phyloP scores from a whole-genome alignment of 1,140 invertebrate genomes.

The Panagrolaimus sp. region DNA sequence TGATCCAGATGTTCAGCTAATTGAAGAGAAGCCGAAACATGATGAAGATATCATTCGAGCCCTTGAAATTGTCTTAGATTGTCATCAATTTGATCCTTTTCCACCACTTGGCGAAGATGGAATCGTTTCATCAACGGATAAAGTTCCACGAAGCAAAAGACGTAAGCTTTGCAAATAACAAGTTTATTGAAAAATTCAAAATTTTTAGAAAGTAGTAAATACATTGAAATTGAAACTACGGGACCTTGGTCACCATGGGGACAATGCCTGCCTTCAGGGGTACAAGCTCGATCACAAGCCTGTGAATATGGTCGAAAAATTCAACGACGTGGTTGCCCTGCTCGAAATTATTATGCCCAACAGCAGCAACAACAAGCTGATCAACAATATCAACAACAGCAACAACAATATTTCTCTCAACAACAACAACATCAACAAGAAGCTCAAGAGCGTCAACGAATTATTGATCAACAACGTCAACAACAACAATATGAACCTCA shows the following conservation, averaged over 20 bases:
- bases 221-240: slow-evolving; percentile 21
- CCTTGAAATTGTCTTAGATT: slow-evolving; percentile 37
- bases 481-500: slow-evolving; percentile 10
- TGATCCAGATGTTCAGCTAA: slow-evolving; percentile 30
- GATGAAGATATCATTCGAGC: slow-evolving; percentile 39
- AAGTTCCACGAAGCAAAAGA: slow-evolving; percentile 42
- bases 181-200: neutral
- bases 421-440: neutral
- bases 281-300: slow-evolving; percentile 33
- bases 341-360: slow-evolving; percentile 27
- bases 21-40: slow-evolving; percentile 33
- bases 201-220: slow-evolving; percentile 14
- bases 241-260: slow-evolving; percentile 40
- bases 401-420: neutral
- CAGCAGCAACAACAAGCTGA: slow-evolving; percentile 21
- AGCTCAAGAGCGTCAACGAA: neutral
- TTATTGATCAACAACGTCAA: slow-evolving; percentile 6
- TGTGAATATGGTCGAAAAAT: slow-evolving; percentile 43
- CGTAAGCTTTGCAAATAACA: slow-evolving; percentile 12
- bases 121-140: slow-evolving; percentile 38
- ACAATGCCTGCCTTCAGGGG: slow-evolving; percentile 17
- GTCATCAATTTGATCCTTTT: slow-evolving; percentile 38
- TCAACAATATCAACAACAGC: slow-evolving; percentile 18
- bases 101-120: slow-evolving; percentile 40
- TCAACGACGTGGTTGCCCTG: slow-evolving; percentile 39